A percentile compares a stretch with the other conserved stretches of the same genome.
Conservation (phyloP, 1,140 invertebrate species). For the Galleria mellonella region DNA sequence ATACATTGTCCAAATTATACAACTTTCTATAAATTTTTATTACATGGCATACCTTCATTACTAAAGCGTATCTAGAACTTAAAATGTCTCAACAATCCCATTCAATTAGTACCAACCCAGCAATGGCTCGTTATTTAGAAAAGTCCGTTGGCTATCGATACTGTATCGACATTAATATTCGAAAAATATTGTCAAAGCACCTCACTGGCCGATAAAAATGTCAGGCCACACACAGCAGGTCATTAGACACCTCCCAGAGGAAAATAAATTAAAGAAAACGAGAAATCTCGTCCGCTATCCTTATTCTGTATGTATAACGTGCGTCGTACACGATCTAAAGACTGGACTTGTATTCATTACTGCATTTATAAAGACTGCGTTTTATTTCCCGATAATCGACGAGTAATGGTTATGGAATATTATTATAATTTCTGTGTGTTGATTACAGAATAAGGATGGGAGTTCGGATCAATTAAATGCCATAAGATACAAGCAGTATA, state of each 20-base stretch:
- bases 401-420: constrained; percentile 15
- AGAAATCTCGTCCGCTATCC: constrained; percentile 59
- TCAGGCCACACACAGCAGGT: constrained; percentile 67
- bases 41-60: too few species aligned
- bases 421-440: background rate
- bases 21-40: too few species aligned
- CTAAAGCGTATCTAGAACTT: too few species aligned
- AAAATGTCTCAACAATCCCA: background rate
- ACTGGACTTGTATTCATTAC: too few species aligned
- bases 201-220: constrained; percentile 66
- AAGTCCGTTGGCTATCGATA: constrained; percentile 46
- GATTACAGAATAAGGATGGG: constrained; percentile 27
- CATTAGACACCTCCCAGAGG: constrained; percentile 69
- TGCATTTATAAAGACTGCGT: background rate
- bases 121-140: constrained; percentile 14
- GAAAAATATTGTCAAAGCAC: constrained; percentile 68
- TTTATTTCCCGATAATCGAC: background rate
- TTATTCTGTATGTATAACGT: constrained; percentile 19
- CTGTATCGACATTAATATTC: constrained; percentile 66
- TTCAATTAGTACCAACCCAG: constrained; percentile 24
- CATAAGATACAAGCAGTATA: constrained; percentile 54
- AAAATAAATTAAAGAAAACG: constrained; percentile 73
- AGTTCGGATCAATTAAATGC: constrained; percentile 55
- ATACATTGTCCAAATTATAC: too few species aligned
- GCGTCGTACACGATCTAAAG: too few species aligned